Conservation (phyloP, 2,113 vertebrate genomes). For the Spea bombifrons region DNA sequence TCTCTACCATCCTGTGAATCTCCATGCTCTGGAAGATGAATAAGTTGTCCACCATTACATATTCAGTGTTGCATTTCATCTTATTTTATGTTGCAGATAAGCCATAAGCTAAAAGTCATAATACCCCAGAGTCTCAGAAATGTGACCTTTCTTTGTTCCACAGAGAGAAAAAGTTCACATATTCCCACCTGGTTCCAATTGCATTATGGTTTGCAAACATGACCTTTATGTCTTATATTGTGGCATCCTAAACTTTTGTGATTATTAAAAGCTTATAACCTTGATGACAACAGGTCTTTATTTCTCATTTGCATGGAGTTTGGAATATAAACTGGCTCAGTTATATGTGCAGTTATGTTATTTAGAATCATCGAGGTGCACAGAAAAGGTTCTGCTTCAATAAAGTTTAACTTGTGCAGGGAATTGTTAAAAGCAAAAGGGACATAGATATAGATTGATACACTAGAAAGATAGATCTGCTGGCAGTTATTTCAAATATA, state of each 20-base stretch:
- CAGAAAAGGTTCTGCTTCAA: too few species aligned
- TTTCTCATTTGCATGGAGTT: too few species aligned
- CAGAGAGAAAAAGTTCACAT: constrained; percentile 12
- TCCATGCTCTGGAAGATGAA: not conserved
- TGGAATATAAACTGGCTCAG: too few species aligned
- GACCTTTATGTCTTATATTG: constrained; percentile 25
- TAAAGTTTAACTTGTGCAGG: too few species aligned
- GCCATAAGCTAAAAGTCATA: constrained; percentile 7
- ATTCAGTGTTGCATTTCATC: not conserved
- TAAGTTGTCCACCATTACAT: constrained; percentile 15
- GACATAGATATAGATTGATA: too few species aligned
- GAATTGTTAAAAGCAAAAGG: too few species aligned
- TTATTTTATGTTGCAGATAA: constrained; percentile 15
- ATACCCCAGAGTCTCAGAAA: constrained; percentile 4
- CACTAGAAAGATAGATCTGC: too few species aligned
- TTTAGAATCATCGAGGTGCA: too few species aligned
- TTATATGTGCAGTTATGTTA: too few species aligned
- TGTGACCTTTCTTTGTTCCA: constrained; percentile 3
- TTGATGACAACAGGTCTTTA: not conserved
- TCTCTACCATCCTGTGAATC: too few species aligned
- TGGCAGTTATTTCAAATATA: too few species aligned
- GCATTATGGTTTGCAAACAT: constrained; percentile 10
- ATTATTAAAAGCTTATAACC: constrained; percentile 1
- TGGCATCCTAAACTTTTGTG: not conserved
- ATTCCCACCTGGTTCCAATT: constrained; percentile 9